Evolutionary conservation across 2,888 invertebrate species (phyloP), one percentile per base, ranked within the genome.

Genomic region (Lasioglossum oenotherae): DNA sequence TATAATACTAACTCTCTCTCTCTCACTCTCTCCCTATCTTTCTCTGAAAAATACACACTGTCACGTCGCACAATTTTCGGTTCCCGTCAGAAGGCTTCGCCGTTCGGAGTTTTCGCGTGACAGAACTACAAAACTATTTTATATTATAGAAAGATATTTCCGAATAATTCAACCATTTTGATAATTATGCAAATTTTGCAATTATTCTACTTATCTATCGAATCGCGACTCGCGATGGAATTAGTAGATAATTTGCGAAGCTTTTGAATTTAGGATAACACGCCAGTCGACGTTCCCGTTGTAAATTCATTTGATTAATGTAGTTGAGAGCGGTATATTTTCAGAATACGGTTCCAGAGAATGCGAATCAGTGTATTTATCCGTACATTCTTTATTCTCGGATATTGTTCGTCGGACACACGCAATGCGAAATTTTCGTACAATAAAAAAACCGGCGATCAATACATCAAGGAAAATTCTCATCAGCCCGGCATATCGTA

Each of bases 401-500:
- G 14, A n/a, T 4, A 12, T 27, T 8, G 10, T 31, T 44, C 6
- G 5, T 19, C 27, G 12, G 12, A 35, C 16, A 23, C 31, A 8
- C 23, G 8, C 53, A 2, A 67, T 3, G 46, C 4, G 46, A 77
- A 35, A 64, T 67, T 49, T 44, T 46, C 64, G n/a, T 46, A n/a
- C 49, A 19, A 31, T 46, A 44, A 16, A 23, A 27, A 53, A 41
- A 5, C n/a, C n/a, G 27, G 53, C 27, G 12, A 23, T 4, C 27
- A 38, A 71, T 27, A 41, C 38, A 53, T 41, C 49, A 69, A 77
- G 57, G n/a, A 38, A 10, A 16, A 77, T 53, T 77, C 31, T 44
- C 44, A 31, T 67, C 69, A 46, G 16, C 4, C 6, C 23, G n/a
- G 46, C 19, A 27, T 69, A 67, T n/a, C 38, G n/a, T n/a, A 4